Evolutionary conservation across 2,888 invertebrate species (phyloP), one percentile per base, ranked within the genome.

Genomic region (Andricus quercusramuli): DNA sequence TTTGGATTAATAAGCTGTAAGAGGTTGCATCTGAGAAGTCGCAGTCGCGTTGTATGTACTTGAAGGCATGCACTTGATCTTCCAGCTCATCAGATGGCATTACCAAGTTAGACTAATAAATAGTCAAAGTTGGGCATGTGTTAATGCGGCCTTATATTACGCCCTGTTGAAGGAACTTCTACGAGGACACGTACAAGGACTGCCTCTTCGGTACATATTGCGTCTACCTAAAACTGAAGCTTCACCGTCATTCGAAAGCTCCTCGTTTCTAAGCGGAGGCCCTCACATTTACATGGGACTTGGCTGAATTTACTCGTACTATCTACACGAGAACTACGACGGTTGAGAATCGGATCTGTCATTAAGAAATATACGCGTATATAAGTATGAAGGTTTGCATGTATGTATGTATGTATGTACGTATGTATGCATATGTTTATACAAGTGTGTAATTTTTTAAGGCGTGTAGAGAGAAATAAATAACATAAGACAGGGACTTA

Each of bases 71-170:
- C 78, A 86, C 85, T 86, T 85, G 84, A 85, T 87, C 88, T 87
- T 85, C 76, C 78, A 84, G 78, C 84, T 89, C 88, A 86, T 89
- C 89, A 89, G 87, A 88, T 87, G 88, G 88, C 87, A 89, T 90
- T 90, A 89, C 88, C 89, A 83, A 85, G 87, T 84, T 84, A 88
- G 89, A 88, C 90, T 90, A 89, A 90, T 91, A 90, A 90, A 90
- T 90, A 90, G 89, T 85, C 84, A 85, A 90, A 91, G 88, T 91
- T 90, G 88, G 87, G 90, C 86, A 88, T 88, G 87, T 87, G 90
- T 90, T 90, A 89, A 90, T 90, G 88, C 88, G 88, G 83, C 85
- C 86, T 87, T 88, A 86, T 86, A 88, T 90, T 87, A 88, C 86
- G 84, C 80, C 82, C 80, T 79, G 78, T 83, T 83, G 81, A 82